phyloP scores from a whole-genome alignment of 2,888 invertebrate genomes.

The Plebejus anna region DNA sequence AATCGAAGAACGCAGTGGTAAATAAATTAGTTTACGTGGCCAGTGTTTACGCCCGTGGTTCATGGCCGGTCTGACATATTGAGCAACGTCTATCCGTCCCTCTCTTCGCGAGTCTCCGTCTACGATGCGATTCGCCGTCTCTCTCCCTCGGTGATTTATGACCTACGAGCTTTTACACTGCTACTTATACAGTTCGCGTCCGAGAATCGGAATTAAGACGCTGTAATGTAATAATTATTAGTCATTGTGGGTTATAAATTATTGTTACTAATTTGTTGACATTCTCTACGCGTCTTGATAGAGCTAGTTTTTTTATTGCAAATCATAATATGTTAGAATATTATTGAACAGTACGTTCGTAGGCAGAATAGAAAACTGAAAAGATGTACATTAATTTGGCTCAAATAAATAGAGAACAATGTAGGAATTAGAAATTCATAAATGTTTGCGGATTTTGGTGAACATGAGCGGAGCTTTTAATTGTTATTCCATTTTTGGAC shows the following conservation, averaged over 20 bases:
- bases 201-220: conserved; percentile 65
- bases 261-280: conserved; percentile 27
- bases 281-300: neutral
- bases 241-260: conserved; percentile 46
- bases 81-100: conserved; percentile 39
- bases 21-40: conserved; percentile 48
- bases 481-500: neutral
- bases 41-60: conserved; percentile 67
- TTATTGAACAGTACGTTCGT: neutral
- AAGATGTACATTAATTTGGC: neutral
- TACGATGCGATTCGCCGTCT: conserved; percentile 43
- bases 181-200: conserved; percentile 61
- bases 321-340: neutral
- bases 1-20: conserved; percentile 40
- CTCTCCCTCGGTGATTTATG: conserved; percentile 62
- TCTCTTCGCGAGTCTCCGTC: conserved; percentile 32
- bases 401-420: neutral
- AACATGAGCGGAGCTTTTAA: neutral
- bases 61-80: conserved; percentile 51
- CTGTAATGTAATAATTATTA: conserved; percentile 67
- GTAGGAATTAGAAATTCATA: neutral
- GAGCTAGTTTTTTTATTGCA: neutral
- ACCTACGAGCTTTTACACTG: conserved; percentile 55
- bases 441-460: neutral
- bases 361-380: neutral